Base-by-base conservation (phyloP, 1,140 invertebrate species). In the Steinernema feltiae region DNA sequence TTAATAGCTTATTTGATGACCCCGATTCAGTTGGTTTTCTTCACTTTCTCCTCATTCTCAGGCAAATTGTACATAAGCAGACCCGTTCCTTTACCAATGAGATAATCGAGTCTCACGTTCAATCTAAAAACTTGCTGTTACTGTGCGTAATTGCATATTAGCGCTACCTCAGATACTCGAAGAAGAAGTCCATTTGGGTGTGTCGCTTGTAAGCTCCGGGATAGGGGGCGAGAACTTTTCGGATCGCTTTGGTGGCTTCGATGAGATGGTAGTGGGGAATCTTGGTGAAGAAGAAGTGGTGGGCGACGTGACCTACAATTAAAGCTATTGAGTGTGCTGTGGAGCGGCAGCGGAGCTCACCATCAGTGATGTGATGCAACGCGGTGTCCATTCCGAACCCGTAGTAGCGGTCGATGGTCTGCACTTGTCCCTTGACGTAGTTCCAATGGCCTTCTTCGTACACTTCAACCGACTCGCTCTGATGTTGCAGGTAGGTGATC, bases 241-340 rank as follows among this genome's bases (percentile, higher is more conserved):
- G 32, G 31, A 85, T 82, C 15, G 82, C 81, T 48, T 77, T 70
- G 0, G 88, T 88, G 1, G 88, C 88, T 71, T 87, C 87, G 71
- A 86, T 81, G 71, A 88, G 80, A 73, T 88, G 84, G 78, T 88
- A 88, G 79, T 88, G 88, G 2, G 88, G 87, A 30, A 88, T 83
- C 71, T 83, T 87, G 7, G 87, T 81, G 76, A 85, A 86, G 78
- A 88, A 88, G 72, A 88, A 82, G 76, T 88, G 88, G 76, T 88
- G 88, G 48, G 87, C 86, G 46, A 88, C 87, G 78, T 88, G 88
- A 24, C 77, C 74, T 76, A 72, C 2, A 76, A 76, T 7, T 2
- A 31, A 18, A 71, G 15, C 15, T 12, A 31, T 32, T 48, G n/a
- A 71, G 70, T 24, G 70, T 35, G 7, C 24, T 15, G n/a, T n/a